Conservation (phyloP, 2,888 invertebrate species). For the Phengaris arion region DNA sequence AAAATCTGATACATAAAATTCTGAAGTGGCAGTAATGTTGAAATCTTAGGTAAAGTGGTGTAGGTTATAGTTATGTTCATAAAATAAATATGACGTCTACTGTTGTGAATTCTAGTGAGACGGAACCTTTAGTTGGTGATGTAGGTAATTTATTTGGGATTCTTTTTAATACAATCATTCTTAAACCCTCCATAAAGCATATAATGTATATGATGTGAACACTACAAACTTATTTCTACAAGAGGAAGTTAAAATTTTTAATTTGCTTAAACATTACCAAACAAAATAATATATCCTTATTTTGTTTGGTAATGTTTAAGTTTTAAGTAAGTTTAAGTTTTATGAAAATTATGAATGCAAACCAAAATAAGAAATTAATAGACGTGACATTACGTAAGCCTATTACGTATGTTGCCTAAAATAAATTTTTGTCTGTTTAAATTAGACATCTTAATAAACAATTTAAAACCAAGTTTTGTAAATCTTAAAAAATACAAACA, state of each 20-base stretch:
- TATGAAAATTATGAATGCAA: not conserved
- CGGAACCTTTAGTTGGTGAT: constrained; percentile 49
- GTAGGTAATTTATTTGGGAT: constrained; percentile 50
- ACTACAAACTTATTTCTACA: no score
- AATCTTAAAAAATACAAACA: no score
- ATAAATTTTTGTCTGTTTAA: no score
- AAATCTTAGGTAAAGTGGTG: not conserved
- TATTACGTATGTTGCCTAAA: no score
- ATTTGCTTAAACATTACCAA: no score
- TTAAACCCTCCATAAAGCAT: not conserved
- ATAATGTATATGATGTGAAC: no score
- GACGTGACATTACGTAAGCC: not conserved
- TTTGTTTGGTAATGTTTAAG: no score
- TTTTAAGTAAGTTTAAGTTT: no score
- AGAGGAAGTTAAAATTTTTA: no score
- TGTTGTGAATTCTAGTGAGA: constrained; percentile 44
- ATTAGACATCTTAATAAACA: no score
- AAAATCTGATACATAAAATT: not conserved
- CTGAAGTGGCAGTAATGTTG: not conserved
- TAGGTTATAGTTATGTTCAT: constrained; percentile 1
- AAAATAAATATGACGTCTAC: constrained; percentile 36
- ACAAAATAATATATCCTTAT: not conserved
- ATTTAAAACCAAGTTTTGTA: no score
- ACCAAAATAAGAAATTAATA: not conserved
- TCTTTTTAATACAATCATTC: not conserved